These are phyloP conservation scores for Norana najaformis DNA, from an alignment of 2,888 invertebrate species.

Conservation along the genomic window DNA sequence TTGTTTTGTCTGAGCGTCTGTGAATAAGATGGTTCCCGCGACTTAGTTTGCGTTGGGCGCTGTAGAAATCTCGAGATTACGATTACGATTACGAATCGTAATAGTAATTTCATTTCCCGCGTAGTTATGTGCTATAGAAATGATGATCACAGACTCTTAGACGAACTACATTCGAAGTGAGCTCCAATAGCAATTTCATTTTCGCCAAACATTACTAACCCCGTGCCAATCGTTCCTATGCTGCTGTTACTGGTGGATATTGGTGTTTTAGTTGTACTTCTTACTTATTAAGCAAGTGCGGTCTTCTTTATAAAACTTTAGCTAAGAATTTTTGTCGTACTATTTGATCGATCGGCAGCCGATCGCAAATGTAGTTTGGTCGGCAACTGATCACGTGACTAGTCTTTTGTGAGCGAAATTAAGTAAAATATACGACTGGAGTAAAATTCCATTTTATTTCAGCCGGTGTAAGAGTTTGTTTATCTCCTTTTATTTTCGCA, in stretches of 20 bases:
- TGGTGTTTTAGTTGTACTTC: neutral
- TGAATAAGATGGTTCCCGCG: no score
- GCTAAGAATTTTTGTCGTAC: neutral
- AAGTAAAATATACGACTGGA: neutral
- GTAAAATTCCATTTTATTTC: slow-evolving; percentile 3
- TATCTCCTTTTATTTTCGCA: neutral
- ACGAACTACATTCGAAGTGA: slow-evolving; percentile 13
- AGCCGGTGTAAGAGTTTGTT: neutral
- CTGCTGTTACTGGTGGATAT: neutral
- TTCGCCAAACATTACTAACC: neutral
- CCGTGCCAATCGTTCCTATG: neutral
- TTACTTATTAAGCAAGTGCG: neutral
- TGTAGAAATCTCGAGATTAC: neutral
- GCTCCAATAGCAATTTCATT: neutral
- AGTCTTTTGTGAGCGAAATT: slow-evolving; percentile 26
- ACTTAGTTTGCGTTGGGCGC: no score
- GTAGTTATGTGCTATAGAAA: neutral
- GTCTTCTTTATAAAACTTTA: neutral
- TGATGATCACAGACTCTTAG: neutral
- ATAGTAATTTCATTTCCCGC: neutral
- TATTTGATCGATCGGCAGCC: neutral
- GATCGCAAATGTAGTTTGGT: neutral
- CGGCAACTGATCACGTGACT: slow-evolving; percentile 20
- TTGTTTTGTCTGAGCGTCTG: no score
- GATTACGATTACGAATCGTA: neutral